Conservation (phyloP, 1,140 invertebrate species). For the Leptoteleia sp. region DNA sequence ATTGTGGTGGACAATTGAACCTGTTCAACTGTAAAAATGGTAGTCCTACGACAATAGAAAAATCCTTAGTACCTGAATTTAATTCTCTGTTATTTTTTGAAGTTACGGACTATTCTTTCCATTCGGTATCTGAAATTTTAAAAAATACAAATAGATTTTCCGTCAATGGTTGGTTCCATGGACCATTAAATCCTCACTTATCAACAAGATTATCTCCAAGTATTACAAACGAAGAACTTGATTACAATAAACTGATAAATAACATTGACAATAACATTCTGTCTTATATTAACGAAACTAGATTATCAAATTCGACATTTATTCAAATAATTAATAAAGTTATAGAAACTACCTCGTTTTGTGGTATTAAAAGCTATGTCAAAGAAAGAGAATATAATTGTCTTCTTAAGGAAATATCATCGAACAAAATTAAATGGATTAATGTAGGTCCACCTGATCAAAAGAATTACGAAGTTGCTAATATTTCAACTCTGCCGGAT, state of each 20-base stretch:
- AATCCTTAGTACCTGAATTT: constrained; percentile 84
- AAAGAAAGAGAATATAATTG: constrained; percentile 78
- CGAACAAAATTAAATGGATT: constrained; percentile 82
- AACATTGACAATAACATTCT: too few species aligned
- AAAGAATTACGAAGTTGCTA: constrained; percentile 83
- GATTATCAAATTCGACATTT: constrained; percentile 79
- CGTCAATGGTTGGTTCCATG: constrained; percentile 90
- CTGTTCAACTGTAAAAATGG: constrained; percentile 83
- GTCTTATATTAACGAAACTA: too few species aligned
- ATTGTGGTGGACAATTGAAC: constrained; percentile 86
- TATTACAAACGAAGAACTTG: too few species aligned
- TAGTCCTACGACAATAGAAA: too few species aligned
- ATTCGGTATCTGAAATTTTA: constrained; percentile 85
- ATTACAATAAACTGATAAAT: too few species aligned
- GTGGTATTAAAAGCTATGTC: constrained; percentile 82
- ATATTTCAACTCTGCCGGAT: constrained; percentile 77
- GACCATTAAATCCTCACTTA: too few species aligned
- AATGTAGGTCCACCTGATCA: constrained; percentile 84
- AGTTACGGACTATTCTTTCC: constrained; percentile 83
- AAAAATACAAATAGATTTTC: constrained; percentile 84
- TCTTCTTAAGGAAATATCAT: constrained; percentile 78
- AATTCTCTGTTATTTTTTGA: constrained; percentile 88
- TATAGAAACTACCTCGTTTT: constrained; percentile 83
- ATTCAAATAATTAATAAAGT: constrained; percentile 81
- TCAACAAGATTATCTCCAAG: too few species aligned